Percentiles rank a stretch among this genome's conserved stretches.
Conservation (phyloP, 2,113 vertebrate species). For the Rhynchomys soricoides region DNA sequence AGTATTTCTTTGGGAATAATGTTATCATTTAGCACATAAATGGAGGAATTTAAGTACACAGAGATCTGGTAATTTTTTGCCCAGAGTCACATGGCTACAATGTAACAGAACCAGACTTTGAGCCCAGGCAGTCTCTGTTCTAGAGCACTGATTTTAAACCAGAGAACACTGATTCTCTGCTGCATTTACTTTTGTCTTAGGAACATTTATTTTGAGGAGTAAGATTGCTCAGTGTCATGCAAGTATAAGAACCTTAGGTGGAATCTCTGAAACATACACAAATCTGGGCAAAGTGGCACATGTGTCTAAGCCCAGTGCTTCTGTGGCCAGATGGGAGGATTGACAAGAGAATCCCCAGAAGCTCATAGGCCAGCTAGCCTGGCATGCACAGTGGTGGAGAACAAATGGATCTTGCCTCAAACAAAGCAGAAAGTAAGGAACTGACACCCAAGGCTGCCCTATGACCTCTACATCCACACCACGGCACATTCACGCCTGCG, state of each 20-base stretch:
- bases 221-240: background rate
- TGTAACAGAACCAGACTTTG: background rate
- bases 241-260: background rate
- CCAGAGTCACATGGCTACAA: background rate
- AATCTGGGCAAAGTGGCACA: background rate
- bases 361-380: no score
- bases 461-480: background rate
- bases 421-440: background rate
- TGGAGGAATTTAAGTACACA: background rate
- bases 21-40: background rate
- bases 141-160: background rate
- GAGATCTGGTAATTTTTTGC: background rate
- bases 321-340: background rate
- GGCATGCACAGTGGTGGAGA: background rate
- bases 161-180: background rate
- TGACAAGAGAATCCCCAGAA: background rate
- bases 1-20: background rate
- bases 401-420: background rate
- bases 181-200: background rate
- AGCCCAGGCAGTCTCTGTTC: background rate
- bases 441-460: background rate
- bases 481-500: no score
- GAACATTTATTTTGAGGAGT: background rate
- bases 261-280: background rate
- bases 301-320: background rate